Conservation (phyloP, 2,888 invertebrate species). For the Pollenia griseotomentosa region DNA sequence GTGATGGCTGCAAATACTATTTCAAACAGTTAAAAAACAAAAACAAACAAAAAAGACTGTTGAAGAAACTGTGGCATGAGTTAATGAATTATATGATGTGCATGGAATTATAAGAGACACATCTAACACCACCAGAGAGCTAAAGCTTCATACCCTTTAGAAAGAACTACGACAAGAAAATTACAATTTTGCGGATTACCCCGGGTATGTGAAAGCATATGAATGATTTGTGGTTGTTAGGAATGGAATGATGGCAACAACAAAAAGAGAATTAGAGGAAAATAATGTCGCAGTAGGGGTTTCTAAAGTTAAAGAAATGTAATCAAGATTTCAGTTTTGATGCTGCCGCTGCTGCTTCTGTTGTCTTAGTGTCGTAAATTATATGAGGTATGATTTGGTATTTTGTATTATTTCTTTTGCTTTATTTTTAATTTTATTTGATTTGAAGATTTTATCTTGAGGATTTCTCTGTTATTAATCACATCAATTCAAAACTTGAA, state of each 20-base stretch:
- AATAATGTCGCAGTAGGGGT: background rate
- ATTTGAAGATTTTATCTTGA: conserved; percentile 61
- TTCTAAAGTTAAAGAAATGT: conserved; percentile 57
- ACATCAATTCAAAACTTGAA: conserved; percentile 67
- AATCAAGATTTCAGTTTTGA: conserved; percentile 51
- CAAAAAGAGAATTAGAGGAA: background rate
- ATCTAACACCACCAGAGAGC: conserved; percentile 15
- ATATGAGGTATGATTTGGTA: conserved; percentile 46
- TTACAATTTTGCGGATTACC: conserved; percentile 71
- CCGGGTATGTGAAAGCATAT: conserved; percentile 69
- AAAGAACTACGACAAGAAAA: conserved; percentile 48
- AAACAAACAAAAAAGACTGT: background rate
- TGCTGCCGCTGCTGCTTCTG: conserved; percentile 31
- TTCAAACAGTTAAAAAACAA: background rate
- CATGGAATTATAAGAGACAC: conserved; percentile 67
- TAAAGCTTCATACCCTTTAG: conserved; percentile 8
- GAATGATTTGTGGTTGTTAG: conserved; percentile 71
- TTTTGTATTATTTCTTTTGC: conserved; percentile 14
- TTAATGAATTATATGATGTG: conserved; percentile 73
- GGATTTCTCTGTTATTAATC: conserved; percentile 65
- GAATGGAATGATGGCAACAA: conserved; percentile 36
- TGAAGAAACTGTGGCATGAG: conserved; percentile 60
- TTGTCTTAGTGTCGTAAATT: conserved; percentile 51
- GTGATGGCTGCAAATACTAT: conserved; percentile 43
- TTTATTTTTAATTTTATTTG: conserved; percentile 59